These are phyloP conservation scores for Amphimedon queenslandica DNA, from an alignment of 37 sponge, comb jelly and placozoan species.

Conservation along the genomic window DNA sequence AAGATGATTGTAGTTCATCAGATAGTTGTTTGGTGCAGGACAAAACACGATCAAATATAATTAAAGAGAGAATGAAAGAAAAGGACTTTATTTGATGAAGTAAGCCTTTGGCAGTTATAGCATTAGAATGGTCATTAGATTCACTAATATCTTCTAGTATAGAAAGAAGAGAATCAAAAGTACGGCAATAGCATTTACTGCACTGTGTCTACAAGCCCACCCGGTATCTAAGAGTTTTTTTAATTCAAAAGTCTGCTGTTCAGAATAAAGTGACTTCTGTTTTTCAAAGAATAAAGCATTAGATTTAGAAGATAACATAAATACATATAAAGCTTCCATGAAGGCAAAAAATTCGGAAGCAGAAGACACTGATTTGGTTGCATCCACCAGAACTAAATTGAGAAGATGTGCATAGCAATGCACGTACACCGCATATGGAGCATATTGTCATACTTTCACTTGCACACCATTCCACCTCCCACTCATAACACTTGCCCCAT, in stretches of 20 bases:
- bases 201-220: conserved; percentile 44
- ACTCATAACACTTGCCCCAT: no score
- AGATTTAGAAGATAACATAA: conserved; percentile 28
- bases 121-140: conserved; percentile 13
- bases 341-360: no score
- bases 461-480: no score
- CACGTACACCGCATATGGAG: no score
- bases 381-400: no score
- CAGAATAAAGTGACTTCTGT: conserved; percentile 38
- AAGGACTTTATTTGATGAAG: conserved; percentile 13
- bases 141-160: conserved; percentile 15
- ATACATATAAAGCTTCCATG: conserved; percentile 40
- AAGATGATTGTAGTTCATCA: conserved; percentile 25
- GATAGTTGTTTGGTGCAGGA: conserved; percentile 33
- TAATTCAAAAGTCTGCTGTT: conserved; percentile 29
- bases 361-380: no score
- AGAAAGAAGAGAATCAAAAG: conserved; percentile 15
- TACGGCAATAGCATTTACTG: conserved; percentile 37
- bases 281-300: conserved; percentile 35
- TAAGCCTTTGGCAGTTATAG: conserved; percentile 30
- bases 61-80: conserved; percentile 13
- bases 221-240: conserved; percentile 42
- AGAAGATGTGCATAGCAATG: no score
- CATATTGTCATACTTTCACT: no score
- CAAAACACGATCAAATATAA: conserved; percentile 26